These are phyloP conservation scores for Microctenopoma lineatum DNA, from an alignment of 2,797 vertebrate species.

Conservation along the genomic window DNA sequence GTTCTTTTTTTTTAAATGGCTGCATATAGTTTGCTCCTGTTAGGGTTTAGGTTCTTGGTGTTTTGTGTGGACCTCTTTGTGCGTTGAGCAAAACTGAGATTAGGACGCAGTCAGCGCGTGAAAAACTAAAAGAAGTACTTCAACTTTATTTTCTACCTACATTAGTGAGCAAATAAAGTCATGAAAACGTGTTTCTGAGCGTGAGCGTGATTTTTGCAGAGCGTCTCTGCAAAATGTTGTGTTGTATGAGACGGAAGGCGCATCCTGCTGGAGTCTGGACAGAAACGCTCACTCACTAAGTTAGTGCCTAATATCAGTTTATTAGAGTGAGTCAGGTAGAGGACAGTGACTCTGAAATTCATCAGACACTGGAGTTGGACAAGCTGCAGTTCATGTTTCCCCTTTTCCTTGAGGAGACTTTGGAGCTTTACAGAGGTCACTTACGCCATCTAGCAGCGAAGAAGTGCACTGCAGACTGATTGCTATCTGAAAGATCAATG, in stretches of 20 bases:
- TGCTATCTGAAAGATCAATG: constrained; percentile 24
- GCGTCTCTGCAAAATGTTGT: neutral
- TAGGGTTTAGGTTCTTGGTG: neutral
- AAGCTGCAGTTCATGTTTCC: constrained; percentile 12
- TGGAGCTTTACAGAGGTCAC: constrained; percentile 59
- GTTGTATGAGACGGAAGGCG: neutral
- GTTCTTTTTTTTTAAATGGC: too few species aligned
- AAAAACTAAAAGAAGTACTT: neutral
- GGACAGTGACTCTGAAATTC: constrained; percentile 21
- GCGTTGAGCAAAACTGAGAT: neutral
- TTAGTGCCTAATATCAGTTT: constrained; percentile 5
- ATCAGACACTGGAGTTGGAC: constrained; percentile 19
- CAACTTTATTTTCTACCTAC: too few species aligned
- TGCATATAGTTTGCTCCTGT: neutral
- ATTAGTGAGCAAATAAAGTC: neutral
- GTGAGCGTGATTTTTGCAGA: too few species aligned
- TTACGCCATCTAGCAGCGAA: constrained; percentile 82
- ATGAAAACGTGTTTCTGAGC: neutral
- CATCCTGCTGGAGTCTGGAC: neutral
- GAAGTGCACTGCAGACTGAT: constrained; percentile 64
- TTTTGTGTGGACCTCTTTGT: neutral
- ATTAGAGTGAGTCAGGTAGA: constrained; percentile 16
- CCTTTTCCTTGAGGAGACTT: constrained; percentile 14
- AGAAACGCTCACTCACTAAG: neutral
- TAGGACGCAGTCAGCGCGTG: neutral